These are phyloP conservation scores for Rhynchomys soricoides DNA, from an alignment of 2,113 vertebrate genomes.

Conservation along the genomic window DNA sequence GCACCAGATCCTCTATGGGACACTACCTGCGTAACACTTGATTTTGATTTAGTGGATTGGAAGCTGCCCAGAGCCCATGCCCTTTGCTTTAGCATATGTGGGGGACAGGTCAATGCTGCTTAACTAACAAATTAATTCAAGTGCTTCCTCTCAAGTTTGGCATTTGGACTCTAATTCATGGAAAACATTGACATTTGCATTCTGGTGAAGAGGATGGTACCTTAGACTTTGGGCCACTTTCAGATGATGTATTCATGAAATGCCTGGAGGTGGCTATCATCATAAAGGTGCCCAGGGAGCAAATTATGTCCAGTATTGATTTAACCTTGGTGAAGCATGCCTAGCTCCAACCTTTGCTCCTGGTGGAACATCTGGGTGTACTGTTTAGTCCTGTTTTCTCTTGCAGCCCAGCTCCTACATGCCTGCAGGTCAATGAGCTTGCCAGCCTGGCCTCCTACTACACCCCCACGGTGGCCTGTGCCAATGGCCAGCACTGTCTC, in stretches of 20 bases:
- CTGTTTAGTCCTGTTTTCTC: constrained; percentile 52
- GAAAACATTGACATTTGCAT: constrained; percentile 16
- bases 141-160: background rate
- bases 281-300: background rate
- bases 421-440: constrained; percentile 36
- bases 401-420: background rate
- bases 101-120: background rate
- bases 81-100: background rate
- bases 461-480: background rate
- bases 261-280: background rate
- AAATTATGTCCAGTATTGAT: constrained; percentile 25
- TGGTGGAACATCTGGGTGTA: constrained; percentile 17
- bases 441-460: background rate
- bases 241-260: background rate
- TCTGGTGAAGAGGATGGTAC: background rate
- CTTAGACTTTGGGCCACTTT: constrained; percentile 13
- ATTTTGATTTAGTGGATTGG: background rate
- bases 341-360: constrained; percentile 58
- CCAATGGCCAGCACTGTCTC: constrained; percentile 14
- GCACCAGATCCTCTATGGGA: background rate
- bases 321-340: constrained; percentile 47
- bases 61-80: background rate
- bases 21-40: background rate
- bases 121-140: constrained; percentile 47
- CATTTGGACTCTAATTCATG: background rate